Evolutionary conservation across 2,888 invertebrate species (phyloP).

Genomic region (Iselma pallidipennis): DNA sequence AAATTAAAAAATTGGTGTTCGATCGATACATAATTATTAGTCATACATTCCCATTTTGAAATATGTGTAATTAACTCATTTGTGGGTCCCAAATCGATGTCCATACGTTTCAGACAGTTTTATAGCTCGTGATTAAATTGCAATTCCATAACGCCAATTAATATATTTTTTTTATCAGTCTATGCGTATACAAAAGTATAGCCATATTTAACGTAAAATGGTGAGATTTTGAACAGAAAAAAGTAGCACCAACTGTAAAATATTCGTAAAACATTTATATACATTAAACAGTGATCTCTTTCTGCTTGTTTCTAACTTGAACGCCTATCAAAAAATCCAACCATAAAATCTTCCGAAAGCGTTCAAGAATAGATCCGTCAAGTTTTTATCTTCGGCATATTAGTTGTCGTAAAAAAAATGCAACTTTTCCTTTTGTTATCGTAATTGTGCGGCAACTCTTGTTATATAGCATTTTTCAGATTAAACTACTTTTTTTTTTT

Average conservation of each 20-base stretch:
- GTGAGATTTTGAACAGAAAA: background rate
- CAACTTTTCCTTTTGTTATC: background rate
- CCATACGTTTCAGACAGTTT: background rate
- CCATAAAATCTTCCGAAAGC: background rate
- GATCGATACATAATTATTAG: background rate
- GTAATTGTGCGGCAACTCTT: background rate
- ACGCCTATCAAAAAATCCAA: background rate
- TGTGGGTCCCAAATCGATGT: background rate
- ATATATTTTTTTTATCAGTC: background rate
- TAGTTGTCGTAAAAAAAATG: background rate
- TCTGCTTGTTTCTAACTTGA: background rate
- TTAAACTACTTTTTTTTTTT: background rate
- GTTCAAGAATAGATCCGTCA: background rate
- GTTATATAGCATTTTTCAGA: background rate
- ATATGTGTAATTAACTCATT: background rate
- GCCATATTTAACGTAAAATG: background rate
- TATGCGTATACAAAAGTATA: background rate
- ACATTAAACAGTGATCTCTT: too few species aligned
- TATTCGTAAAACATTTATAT: background rate
- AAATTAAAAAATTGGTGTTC: background rate
- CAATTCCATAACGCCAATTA: background rate
- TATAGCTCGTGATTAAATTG: background rate
- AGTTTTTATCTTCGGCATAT: background rate
- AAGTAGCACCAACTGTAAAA: background rate
- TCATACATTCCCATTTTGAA: background rate